Evolutionary conservation across 2,888 invertebrate genomes (phyloP).

Genomic region (Philereme transversata): DNA sequence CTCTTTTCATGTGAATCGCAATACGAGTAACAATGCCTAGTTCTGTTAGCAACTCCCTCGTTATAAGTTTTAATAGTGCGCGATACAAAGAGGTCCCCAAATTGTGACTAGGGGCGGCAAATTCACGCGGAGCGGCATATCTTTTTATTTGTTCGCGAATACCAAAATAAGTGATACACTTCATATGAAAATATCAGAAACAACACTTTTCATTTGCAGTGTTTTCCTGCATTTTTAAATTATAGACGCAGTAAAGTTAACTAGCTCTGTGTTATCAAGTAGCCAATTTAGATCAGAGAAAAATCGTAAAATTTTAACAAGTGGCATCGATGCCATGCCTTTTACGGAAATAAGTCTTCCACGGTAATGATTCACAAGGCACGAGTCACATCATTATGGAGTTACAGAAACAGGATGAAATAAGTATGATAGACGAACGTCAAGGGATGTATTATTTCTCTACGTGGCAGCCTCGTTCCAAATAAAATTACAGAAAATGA

Average conservation of each 20-base stretch:
- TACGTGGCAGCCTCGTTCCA: conserved; percentile 13
- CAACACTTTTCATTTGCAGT: conserved; percentile 3
- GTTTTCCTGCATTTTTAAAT: conserved; percentile 1
- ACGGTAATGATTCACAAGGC: conserved; percentile 52
- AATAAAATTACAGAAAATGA: conserved; percentile 26
- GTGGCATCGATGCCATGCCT: conserved; percentile 31
- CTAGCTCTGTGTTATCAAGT: background rate
- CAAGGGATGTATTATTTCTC: conserved; percentile 25
- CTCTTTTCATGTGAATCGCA: conserved; percentile 49
- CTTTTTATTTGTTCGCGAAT: conserved; percentile 35
- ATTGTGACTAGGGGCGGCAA: conserved; percentile 50
- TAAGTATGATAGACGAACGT: conserved; percentile 37
- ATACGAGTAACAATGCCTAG: conserved; percentile 54
- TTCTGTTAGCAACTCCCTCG: conserved; percentile 60
- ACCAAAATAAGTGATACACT: conserved; percentile 17
- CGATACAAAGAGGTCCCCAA: conserved; percentile 63
- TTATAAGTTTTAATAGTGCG: conserved; percentile 78
- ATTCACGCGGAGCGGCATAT: conserved; percentile 45
- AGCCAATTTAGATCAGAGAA: conserved; percentile 17
- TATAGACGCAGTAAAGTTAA: conserved; percentile 3
- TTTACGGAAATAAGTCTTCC: conserved; percentile 52
- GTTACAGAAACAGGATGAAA: conserved; percentile 32
- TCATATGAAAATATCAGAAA: conserved; percentile 2
- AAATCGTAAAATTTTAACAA: conserved; percentile 31
- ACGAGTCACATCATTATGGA: conserved; percentile 62